Conservation (phyloP, 2,113 vertebrate genomes). For the Zosterops lateralis region DNA sequence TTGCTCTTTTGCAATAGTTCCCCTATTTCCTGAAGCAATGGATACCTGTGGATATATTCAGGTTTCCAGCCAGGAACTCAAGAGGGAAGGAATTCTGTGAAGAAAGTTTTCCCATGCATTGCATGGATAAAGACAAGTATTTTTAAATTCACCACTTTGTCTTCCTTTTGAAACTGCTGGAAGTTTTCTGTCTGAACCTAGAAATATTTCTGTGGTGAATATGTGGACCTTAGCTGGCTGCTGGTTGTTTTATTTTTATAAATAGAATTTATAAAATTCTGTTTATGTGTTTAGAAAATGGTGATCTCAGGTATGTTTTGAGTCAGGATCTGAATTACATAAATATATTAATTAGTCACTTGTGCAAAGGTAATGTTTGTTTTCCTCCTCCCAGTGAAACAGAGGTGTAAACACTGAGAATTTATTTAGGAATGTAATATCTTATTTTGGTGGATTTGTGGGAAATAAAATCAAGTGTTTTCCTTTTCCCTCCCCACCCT, state of each 20-base stretch:
- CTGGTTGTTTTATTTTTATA: neutral
- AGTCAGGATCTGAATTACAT: neutral
- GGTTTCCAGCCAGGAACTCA: neutral
- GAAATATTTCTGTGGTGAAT: neutral
- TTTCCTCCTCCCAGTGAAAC: neutral
- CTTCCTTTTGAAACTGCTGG: neutral
- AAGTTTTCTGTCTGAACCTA: neutral
- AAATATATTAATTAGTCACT: neutral
- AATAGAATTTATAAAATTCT: neutral
- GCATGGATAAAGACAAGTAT: neutral
- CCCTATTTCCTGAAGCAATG: neutral
- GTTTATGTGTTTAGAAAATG: neutral
- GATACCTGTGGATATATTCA: neutral
- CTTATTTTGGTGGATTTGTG: neutral
- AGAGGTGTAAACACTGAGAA: neutral
- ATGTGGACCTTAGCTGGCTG: neutral
- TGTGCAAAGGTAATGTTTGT: neutral
- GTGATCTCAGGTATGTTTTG: neutral
- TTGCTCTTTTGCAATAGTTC: neutral
- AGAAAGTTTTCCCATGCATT: neutral
- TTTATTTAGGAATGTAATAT: neutral
- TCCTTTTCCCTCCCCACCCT: constrained; percentile 13
- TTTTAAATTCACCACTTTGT: neutral
- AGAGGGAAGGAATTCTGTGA: neutral
- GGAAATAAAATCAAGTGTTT: neutral